Evolutionary conservation across 2,888 invertebrate species (phyloP), one percentile per base, ranked within the genome.

Genomic region (Ornithoptera alexandrae): DNA sequence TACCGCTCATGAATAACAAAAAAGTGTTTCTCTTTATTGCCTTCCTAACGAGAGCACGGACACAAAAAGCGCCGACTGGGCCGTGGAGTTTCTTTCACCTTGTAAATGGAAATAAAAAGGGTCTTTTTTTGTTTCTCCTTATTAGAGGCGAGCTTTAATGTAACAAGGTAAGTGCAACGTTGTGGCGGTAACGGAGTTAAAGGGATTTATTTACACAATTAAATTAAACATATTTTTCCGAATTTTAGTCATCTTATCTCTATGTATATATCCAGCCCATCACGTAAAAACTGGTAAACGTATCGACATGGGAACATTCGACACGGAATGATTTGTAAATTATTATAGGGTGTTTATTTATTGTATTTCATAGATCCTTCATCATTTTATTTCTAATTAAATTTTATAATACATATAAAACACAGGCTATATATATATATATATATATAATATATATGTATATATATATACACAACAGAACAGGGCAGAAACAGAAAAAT

Each of bases 101-200:
- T 62, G 69, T 69, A 69, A 66, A 57, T 69, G 69, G 65, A 62
- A 69, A 69, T 69, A 69, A 69, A 65, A 69, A 62, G 65, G 56
- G 60, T 36, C 36, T 42, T 62, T 68, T 68, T 65, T 69, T 69
- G 61, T 61, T 65, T 69, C 62, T 30, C 65, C 69, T 65, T 69
- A 62, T 65, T 69, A 69, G 69, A 65, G 69, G 61, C 46, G n/a
- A 62, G 62, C 65, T 58, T 65, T 58, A 65, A 69, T 42, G 65
- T 69, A 69, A 69, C 69, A 65, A 65, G 65, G 61, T 65, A 58
- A 68, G 39, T 68, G 63, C 68, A 68, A 63, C 56, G 68, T 50
- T 68, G 63, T 63, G 36, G 42, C 62, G 39, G 68, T 59, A 58
- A 62, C 67, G 58, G 58, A 68, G 62, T 64, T 68, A 68, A 68